A percentile compares a stretch with the other conserved stretches of the same genome.
Evolutionary conservation across 2,888 invertebrate species (phyloP).

Genomic region (Mythimna lalbum): DNA sequence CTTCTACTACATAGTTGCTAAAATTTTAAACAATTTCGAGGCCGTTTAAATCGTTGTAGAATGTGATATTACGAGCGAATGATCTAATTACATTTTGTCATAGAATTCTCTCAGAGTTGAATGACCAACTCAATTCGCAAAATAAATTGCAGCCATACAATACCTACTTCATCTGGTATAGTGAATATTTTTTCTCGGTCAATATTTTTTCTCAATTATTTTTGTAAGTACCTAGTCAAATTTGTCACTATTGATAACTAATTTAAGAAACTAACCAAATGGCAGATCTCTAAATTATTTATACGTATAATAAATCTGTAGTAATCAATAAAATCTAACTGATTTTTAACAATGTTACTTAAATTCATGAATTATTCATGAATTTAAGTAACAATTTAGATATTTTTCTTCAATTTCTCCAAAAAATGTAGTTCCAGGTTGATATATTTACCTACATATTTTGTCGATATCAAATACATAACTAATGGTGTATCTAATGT

Average conservation of each 20-base stretch:
- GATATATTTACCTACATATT: background rate
- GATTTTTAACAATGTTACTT: too few relatives aligned
- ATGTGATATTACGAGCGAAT: constrained; percentile 63
- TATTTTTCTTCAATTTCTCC: background rate
- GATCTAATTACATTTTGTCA: constrained; percentile 67
- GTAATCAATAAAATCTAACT: too few relatives aligned
- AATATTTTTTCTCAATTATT: background rate
- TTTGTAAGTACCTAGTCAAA: background rate
- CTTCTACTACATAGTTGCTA: constrained; percentile 20
- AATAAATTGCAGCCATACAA: constrained; percentile 48
- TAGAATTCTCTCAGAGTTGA: constrained; percentile 65
- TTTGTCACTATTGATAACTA: background rate
- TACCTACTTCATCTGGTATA: constrained; percentile 16
- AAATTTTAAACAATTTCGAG: constrained; percentile 55
- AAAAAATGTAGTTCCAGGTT: background rate
- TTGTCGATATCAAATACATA: background rate
- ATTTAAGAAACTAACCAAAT: background rate
- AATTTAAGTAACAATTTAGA: too few relatives aligned
- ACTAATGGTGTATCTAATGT: background rate
- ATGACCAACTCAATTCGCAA: constrained; percentile 64
- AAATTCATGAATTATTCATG: too few relatives aligned
- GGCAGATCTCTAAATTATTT: too few relatives aligned
- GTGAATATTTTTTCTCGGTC: constrained; percentile 2
- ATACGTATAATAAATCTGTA: too few relatives aligned
- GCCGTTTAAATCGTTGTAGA: constrained; percentile 55